Percentiles rank a stretch among this genome's conserved stretches.
These are phyloP conservation scores for Zygaena filipendulae DNA, from an alignment of 2,888 invertebrate species.

Conservation along the genomic window DNA sequence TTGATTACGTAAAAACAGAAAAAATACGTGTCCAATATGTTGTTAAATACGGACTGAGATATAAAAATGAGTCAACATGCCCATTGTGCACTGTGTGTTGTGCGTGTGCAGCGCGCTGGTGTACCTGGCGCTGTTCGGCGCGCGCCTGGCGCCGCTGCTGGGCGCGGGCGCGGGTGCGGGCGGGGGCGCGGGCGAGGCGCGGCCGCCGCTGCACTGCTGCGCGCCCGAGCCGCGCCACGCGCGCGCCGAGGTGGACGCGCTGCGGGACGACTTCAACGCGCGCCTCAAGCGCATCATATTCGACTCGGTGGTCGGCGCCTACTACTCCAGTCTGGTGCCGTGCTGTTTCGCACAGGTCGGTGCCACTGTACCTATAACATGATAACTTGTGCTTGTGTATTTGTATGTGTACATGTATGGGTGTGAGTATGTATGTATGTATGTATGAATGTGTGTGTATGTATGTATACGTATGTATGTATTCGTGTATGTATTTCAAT, in stretches of 20 bases:
- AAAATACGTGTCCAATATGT: too few relatives aligned
- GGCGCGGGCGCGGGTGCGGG: too few relatives aligned
- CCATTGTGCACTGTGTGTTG: slow-evolving; percentile 90
- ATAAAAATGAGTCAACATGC: too few relatives aligned
- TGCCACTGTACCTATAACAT: background rate
- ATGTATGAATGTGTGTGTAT: too few relatives aligned
- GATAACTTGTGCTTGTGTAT: slow-evolving; percentile 1
- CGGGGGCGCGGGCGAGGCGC: slow-evolving; percentile 51
- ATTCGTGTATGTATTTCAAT: too few relatives aligned
- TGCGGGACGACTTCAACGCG: slow-evolving; percentile 89
- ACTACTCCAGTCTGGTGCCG: slow-evolving; percentile 90
- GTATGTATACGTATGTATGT: too few relatives aligned
- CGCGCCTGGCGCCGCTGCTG: slow-evolving; percentile 80
- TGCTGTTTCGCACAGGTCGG: slow-evolving; percentile 88
- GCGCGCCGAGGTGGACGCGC: slow-evolving; percentile 84
- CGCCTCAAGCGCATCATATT: slow-evolving; percentile 90
- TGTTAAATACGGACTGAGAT: too few relatives aligned
- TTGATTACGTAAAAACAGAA: too few relatives aligned
- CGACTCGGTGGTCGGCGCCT: slow-evolving; percentile 84
- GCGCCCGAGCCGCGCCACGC: slow-evolving; percentile 76
- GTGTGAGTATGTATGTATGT: too few relatives aligned
- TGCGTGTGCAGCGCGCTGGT: slow-evolving; percentile 82
- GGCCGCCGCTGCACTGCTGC: slow-evolving; percentile 80
- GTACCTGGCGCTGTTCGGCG: slow-evolving; percentile 85
- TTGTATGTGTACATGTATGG: too few relatives aligned